These are phyloP conservation scores for Rhynchotus rufescens DNA, from an alignment of 2,797 vertebrate species.

Conservation along the genomic window DNA sequence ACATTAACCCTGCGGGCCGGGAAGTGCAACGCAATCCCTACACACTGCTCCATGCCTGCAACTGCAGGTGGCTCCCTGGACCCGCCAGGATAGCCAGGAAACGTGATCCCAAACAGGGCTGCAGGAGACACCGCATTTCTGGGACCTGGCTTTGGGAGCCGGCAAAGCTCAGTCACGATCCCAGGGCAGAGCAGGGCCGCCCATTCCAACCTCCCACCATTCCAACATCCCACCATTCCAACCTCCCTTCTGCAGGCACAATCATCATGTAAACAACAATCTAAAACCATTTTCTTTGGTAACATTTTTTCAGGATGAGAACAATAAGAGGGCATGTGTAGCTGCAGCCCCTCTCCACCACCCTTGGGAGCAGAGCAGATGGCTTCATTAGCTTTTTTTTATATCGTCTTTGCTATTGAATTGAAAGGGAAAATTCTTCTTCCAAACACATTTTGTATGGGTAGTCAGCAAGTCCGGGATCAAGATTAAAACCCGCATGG, in stretches of 20 bases:
- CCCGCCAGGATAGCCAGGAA: not conserved
- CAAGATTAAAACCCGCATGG: not conserved
- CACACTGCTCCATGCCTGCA: accelerated
- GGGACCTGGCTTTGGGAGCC: not conserved
- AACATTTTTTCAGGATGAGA: constrained; percentile 20
- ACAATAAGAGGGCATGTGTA: constrained; percentile 22
- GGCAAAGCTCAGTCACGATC: not conserved
- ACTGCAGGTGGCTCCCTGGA: not conserved
- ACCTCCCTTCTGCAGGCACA: not conserved
- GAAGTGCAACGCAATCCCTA: not conserved
- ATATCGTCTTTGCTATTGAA: not conserved
- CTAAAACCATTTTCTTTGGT: constrained; percentile 5
- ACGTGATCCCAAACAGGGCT: accelerated
- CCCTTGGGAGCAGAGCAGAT: not conserved
- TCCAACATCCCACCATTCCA: not conserved
- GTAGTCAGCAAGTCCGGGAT: not conserved
- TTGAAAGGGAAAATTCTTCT: constrained; percentile 10
- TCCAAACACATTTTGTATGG: not conserved
- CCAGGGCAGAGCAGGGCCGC: too few relatives aligned
- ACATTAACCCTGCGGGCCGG: not conserved
- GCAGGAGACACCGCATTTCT: not conserved
- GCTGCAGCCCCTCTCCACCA: not conserved
- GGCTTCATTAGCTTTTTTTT: not conserved
- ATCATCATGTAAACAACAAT: not conserved
- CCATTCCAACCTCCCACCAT: not conserved